Percentiles rank a stretch among this genome's conserved stretches.
phyloP scores from a whole-genome alignment of 1,140 invertebrate genomes.

The Pseudomyrmex flavicornis region DNA sequence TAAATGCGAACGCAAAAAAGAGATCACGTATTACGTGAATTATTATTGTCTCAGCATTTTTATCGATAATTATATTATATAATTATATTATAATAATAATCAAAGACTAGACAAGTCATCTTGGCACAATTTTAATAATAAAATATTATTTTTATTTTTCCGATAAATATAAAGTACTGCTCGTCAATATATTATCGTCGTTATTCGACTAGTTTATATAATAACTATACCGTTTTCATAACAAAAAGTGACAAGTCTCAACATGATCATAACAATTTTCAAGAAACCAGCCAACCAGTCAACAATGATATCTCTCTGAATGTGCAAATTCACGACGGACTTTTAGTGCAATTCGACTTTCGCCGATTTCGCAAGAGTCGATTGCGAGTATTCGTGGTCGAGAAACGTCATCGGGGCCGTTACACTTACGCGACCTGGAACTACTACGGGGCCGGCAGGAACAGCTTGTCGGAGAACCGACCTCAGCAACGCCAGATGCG shows the following conservation, averaged over 20 bases:
- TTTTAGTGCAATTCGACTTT: slow-evolving; percentile 63
- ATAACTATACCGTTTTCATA: slow-evolving; percentile 34
- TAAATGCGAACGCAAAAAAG: not conserved
- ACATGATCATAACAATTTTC: not conserved
- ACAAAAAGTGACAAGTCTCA: slow-evolving; percentile 25
- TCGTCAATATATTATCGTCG: not conserved
- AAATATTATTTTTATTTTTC: no score
- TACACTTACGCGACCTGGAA: slow-evolving; percentile 20
- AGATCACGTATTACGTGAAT: not conserved
- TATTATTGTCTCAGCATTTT: not conserved
- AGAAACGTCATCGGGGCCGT: not conserved
- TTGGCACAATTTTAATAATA: no score
- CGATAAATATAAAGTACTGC: not conserved
- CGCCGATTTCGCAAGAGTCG: slow-evolving; percentile 54
- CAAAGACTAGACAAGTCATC: not conserved
- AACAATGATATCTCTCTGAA: not conserved
- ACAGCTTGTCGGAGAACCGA: slow-evolving; percentile 10
- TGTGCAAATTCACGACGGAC: slow-evolving; percentile 57
- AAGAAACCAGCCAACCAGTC: slow-evolving; percentile 19
- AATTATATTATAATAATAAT: not conserved
- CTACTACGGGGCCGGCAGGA: not conserved
- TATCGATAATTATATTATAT: no score
- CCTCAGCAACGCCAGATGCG: slow-evolving; percentile 74
- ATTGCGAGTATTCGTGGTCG: not conserved
- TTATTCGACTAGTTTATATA: slow-evolving; percentile 28